Percentiles rank a stretch among this genome's conserved stretches.
These are phyloP conservation scores for Reticulitermes lucifugus DNA, from an alignment of 2,888 invertebrate species.

Conservation along the genomic window DNA sequence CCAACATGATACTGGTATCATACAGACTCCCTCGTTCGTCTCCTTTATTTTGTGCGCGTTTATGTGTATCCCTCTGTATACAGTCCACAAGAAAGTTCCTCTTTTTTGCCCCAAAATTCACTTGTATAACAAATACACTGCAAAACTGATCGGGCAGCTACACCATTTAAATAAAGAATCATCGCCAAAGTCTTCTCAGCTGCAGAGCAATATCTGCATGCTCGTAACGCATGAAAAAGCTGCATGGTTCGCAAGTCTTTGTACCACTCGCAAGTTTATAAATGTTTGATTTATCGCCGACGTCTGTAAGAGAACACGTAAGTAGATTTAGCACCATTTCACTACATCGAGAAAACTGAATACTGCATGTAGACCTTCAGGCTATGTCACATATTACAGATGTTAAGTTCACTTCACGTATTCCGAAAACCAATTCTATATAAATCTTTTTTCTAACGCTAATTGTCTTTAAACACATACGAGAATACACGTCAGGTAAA, in stretches of 20 bases:
- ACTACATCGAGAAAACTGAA: conserved; percentile 12
- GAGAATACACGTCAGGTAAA: not conserved
- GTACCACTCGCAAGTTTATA: not conserved
- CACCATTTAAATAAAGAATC: not conserved
- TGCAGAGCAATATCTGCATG: not conserved
- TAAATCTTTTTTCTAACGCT: conserved; percentile 4
- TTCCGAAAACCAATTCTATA: not conserved
- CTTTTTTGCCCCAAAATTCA: not conserved
- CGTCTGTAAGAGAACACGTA: conserved; percentile 12
- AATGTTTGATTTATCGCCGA: conserved; percentile 34
- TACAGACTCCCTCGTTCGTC: too few species aligned
- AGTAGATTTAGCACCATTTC: conserved; percentile 33
- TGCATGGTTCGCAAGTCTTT: not conserved
- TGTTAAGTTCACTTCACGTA: not conserved
- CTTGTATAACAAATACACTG: not conserved
- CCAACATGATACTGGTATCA: too few species aligned
- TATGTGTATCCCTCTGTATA: too few species aligned
- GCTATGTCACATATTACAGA: conserved; percentile 19
- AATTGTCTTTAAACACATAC: not conserved
- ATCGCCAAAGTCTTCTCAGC: not conserved
- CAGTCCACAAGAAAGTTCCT: too few species aligned
- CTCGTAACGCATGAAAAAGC: not conserved
- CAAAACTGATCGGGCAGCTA: not conserved
- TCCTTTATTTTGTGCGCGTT: too few species aligned
- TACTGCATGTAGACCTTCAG: conserved; percentile 23